Evolutionary conservation across 1,140 invertebrate genomes (phyloP).

Genomic region (Magallana angulata): DNA sequence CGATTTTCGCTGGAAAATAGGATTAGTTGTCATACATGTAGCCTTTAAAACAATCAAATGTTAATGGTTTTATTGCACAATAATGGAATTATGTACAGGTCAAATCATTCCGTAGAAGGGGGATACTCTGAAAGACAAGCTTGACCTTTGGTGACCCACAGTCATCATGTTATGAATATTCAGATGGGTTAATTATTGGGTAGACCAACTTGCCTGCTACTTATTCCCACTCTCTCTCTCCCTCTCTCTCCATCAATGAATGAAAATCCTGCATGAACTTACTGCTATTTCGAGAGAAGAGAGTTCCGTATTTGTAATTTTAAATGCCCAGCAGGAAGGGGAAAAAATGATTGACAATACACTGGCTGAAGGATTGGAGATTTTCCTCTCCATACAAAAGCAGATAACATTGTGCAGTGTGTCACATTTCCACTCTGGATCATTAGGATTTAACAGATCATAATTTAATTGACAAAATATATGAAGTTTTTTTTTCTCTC

Average conservation of each 20-base stretch:
- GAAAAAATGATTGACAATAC: constrained; percentile 25
- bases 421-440: constrained; percentile 23
- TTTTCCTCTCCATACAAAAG: constrained; percentile 19
- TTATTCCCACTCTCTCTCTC: neutral
- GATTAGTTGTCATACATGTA: constrained; percentile 1
- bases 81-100: neutral
- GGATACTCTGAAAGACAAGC: neutral
- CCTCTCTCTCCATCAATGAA: constrained; percentile 10
- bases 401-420: constrained; percentile 12
- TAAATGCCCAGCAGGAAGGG: constrained; percentile 23
- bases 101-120: neutral
- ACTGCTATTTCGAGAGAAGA: neutral
- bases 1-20: constrained; percentile 13
- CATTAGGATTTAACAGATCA: constrained; percentile 5
- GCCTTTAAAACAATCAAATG: constrained; percentile 32
- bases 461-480: constrained; percentile 23
- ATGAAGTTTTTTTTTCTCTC: neutral
- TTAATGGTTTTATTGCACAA: constrained; percentile 28
- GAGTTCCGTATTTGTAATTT: constrained; percentile 31
- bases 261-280: constrained; percentile 27
- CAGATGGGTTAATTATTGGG: neutral
- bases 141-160: constrained; percentile 16
- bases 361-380: constrained; percentile 11
- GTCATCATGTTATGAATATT: constrained; percentile 22
- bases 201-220: neutral